A percentile compares a stretch with the other conserved stretches of the same genome.
phyloP scores from a whole-genome alignment of 2,797 vertebrate genomes.

The Ctenopoma kingsleyae region DNA sequence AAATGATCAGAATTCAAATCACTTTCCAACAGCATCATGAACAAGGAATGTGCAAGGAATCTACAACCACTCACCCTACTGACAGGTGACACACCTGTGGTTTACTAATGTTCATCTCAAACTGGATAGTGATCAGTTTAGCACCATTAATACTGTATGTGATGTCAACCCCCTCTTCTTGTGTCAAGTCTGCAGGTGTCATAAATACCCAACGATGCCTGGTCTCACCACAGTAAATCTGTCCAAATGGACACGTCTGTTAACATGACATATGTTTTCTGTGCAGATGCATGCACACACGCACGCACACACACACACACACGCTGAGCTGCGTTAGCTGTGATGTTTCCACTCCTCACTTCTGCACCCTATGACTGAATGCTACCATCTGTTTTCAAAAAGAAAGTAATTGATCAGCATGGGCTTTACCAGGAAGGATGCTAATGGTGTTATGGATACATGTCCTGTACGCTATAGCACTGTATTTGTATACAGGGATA shows the following conservation, averaged over 20 bases:
- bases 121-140: not conserved
- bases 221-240: slow-evolving; percentile 25
- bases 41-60: slow-evolving; percentile 8
- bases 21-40: slow-evolving; percentile 21
- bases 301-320: too few relatives aligned
- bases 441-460: not conserved
- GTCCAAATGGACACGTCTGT: slow-evolving; percentile 2
- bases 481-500: slow-evolving; percentile 1
- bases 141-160: slow-evolving; percentile 13
- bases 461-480: not conserved
- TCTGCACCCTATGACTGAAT: slow-evolving; percentile 2
- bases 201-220: slow-evolving; percentile 30
- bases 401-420: slow-evolving; percentile 26
- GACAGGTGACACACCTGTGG: slow-evolving; percentile 6
- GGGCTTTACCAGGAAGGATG: slow-evolving; percentile 20
- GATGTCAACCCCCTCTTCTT: not conserved
- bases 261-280: slow-evolving; percentile 13
- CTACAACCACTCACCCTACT: not conserved
- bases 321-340: not conserved
- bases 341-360: slow-evolving; percentile 20
- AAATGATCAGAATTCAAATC: slow-evolving; percentile 1
- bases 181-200: slow-evolving; percentile 34
- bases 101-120: slow-evolving; percentile 21
- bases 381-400: slow-evolving; percentile 39
- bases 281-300: not conserved